These are phyloP conservation scores for Tokudaia tokunoshimensis DNA, from an alignment of 2,797 vertebrate species.

Conservation along the genomic window DNA sequence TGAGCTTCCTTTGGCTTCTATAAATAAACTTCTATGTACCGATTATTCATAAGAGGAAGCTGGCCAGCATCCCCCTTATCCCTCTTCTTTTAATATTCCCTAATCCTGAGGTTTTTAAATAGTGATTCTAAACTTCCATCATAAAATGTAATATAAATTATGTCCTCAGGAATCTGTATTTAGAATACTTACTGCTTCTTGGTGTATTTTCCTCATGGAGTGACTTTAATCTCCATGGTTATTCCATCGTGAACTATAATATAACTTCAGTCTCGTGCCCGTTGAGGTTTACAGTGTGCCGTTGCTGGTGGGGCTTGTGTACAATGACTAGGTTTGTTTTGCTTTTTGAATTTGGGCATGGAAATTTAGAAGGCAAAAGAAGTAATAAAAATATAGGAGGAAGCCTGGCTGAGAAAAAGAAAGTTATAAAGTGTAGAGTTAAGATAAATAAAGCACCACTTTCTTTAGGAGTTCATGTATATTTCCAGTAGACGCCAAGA, in stretches of 20 bases:
- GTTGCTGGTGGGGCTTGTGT: constrained; percentile 41
- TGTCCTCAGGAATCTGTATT: constrained; percentile 69
- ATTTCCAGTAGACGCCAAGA: background rate
- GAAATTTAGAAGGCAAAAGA: constrained; percentile 13
- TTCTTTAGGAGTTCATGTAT: background rate
- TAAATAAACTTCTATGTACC: background rate
- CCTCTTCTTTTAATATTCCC: background rate
- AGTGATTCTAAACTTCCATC: background rate
- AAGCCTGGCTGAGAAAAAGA: background rate
- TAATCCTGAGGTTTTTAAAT: constrained; percentile 29
- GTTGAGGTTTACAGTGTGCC: constrained; percentile 19
- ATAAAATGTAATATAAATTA: constrained; percentile 70
- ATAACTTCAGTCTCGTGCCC: constrained; percentile 70
- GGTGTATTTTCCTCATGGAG: constrained; percentile 78
- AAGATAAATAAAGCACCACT: background rate
- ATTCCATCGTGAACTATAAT: constrained; percentile 72
- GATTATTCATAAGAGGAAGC: constrained; percentile 32
- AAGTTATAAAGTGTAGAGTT: background rate
- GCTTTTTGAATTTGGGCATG: background rate
- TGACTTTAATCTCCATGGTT: constrained; percentile 83
- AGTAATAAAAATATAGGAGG: background rate
- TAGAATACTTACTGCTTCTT: constrained; percentile 81
- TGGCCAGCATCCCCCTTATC: background rate
- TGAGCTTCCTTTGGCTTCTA: background rate
- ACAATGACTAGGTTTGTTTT: background rate